A percentile compares a stretch with the other conserved stretches of the same genome.
Evolutionary conservation across 2,113 vertebrate species (phyloP).

Genomic region (Australoheros scitulus): DNA sequence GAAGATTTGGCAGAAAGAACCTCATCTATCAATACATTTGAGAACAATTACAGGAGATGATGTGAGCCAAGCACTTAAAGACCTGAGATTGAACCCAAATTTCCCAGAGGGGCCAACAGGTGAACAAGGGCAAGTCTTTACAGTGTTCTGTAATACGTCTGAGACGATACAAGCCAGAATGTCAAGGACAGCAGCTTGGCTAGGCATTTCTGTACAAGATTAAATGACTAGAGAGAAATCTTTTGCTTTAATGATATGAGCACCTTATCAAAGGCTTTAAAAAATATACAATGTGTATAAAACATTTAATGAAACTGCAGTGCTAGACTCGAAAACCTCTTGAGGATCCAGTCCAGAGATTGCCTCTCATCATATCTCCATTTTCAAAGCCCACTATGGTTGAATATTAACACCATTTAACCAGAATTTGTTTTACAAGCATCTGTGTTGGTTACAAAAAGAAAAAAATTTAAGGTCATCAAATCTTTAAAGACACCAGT

Average conservation of each 20-base stretch:
- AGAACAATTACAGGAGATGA: constrained; percentile 66
- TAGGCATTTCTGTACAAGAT: constrained; percentile 57
- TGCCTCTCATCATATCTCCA: constrained; percentile 36
- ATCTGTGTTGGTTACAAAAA: constrained; percentile 70
- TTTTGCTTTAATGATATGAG: constrained; percentile 67
- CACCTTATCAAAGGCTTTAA: constrained; percentile 74
- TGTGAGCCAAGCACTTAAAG: constrained; percentile 60
- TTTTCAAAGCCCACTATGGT: constrained; percentile 55
- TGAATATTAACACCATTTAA: constrained; percentile 68
- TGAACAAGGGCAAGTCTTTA: constrained; percentile 48
- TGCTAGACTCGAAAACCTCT: constrained; percentile 49
- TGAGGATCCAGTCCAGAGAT: constrained; percentile 61
- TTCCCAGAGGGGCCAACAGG: constrained; percentile 43
- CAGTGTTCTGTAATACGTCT: constrained; percentile 39
- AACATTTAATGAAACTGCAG: constrained; percentile 75
- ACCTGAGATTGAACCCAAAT: constrained; percentile 56
- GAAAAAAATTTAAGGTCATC: constrained; percentile 68
- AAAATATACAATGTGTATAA: constrained; percentile 81
- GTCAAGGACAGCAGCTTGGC: constrained; percentile 40
- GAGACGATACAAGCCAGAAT: constrained; percentile 43
- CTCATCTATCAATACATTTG: constrained; percentile 43
- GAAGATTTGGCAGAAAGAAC: constrained; percentile 64
- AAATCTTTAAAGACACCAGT: constrained; percentile 84
- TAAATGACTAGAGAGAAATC: constrained; percentile 62
- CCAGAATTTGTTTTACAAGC: constrained; percentile 72